These are phyloP conservation scores for Tuta absoluta DNA, from an alignment of 2,888 invertebrate species.

Conservation along the genomic window DNA sequence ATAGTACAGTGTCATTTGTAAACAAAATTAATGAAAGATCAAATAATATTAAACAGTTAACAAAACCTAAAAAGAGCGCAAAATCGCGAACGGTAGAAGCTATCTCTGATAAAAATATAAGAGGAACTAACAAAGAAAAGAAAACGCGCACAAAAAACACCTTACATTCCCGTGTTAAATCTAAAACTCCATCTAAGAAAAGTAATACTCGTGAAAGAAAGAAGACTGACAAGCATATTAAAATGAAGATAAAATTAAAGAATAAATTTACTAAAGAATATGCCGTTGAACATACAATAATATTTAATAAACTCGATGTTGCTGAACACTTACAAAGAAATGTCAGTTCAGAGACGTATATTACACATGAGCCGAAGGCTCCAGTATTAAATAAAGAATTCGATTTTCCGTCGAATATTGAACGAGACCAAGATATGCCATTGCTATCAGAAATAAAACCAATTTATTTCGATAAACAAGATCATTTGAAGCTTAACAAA, in stretches of 20 bases:
- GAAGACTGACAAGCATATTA: not conserved
- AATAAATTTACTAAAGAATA: not conserved
- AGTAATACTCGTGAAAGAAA: not conserved
- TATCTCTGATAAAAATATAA: no score
- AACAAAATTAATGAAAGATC: not conserved
- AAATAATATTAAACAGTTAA: not conserved
- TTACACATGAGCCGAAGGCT: not conserved
- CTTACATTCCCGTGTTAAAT: not conserved
- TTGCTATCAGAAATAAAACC: not conserved
- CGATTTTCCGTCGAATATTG: not conserved
- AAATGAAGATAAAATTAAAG: slow-evolving; percentile 2
- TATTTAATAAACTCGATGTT: not conserved
- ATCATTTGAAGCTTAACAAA: not conserved
- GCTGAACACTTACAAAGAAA: not conserved
- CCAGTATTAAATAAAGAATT: not conserved
- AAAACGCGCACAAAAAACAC: not conserved
- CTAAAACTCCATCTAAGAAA: not conserved
- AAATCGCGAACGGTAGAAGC: no score
- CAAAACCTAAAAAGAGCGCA: not conserved
- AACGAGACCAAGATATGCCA: not conserved
- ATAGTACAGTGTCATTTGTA: not conserved
- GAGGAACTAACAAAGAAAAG: no score
- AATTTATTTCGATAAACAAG: not conserved
- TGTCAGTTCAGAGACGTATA: not conserved
- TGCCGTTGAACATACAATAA: not conserved